Evolutionary conservation across 2,797 vertebrate species (phyloP).

Genomic region (Heteromormyrus szaboi): DNA sequence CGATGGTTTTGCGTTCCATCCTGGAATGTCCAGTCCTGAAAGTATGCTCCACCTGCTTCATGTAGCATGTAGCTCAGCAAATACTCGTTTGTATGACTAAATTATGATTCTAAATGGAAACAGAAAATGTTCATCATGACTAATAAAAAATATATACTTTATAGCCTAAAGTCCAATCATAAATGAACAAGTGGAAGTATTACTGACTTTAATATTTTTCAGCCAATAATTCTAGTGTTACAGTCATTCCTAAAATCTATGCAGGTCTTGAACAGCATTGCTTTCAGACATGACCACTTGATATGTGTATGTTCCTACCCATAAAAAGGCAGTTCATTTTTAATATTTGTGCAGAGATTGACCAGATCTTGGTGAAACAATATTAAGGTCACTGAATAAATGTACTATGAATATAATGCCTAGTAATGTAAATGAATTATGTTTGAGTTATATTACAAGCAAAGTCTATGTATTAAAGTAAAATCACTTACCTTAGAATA

Average conservation of each 20-base stretch:
- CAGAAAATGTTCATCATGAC: not conserved
- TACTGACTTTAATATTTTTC: not conserved
- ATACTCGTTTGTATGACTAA: not conserved
- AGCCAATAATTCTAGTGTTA: not conserved
- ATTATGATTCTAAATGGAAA: not conserved
- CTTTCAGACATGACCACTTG: not conserved
- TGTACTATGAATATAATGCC: not conserved
- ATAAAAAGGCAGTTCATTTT: not conserved
- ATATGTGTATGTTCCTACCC: not conserved
- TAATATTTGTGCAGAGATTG: not conserved
- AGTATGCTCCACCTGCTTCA: not conserved
- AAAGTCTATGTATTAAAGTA: not conserved
- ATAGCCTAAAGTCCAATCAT: not conserved
- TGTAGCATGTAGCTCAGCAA: not conserved
- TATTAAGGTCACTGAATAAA: not conserved
- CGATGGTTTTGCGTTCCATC: not conserved
- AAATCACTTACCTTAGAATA: not conserved
- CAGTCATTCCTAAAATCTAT: not conserved
- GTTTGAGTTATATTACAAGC: not conserved
- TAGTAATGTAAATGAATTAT: not conserved
- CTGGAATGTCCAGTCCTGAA: not conserved
- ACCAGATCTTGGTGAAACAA: not conserved
- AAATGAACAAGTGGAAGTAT: not conserved
- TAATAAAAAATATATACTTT: not conserved
- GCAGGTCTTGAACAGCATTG: not conserved